A percentile compares a stretch with the other conserved stretches of the same genome.
Evolutionary conservation across 2,888 invertebrate genomes (phyloP).

Genomic region (Lasioglossum malachurum): DNA sequence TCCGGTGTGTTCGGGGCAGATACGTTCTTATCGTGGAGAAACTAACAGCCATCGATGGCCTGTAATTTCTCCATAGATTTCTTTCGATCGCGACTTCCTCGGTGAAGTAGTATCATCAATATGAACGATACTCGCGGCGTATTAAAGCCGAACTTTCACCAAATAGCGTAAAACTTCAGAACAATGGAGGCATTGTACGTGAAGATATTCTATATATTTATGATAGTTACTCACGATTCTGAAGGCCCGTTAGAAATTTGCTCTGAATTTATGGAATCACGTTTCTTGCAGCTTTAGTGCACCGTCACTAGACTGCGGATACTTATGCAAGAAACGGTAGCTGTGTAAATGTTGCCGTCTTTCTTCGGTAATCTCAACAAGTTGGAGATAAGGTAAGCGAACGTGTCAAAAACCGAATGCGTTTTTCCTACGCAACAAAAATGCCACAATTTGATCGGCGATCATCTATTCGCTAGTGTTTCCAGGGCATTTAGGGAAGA

Average conservation of each 20-base stretch:
- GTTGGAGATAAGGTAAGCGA: too few relatives aligned
- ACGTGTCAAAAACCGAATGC: not conserved
- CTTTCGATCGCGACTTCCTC: not conserved
- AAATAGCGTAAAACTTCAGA: not conserved
- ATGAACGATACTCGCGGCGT: not conserved
- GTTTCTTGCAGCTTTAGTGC: not conserved
- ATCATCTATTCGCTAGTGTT: not conserved
- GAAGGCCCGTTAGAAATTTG: not conserved
- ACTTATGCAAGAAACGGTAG: not conserved
- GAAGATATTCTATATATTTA: not conserved
- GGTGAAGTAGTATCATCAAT: not conserved
- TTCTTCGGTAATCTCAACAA: not conserved
- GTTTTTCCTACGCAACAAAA: not conserved
- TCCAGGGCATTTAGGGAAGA: not conserved
- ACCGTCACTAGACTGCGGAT: not conserved
- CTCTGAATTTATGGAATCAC: not conserved
- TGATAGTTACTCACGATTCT: not conserved
- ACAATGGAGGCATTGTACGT: not conserved
- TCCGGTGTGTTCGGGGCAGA: not conserved
- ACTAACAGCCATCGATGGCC: not conserved
- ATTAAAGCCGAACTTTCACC: slow-evolving; percentile 5
- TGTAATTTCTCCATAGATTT: not conserved
- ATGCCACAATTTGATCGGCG: too few relatives aligned
- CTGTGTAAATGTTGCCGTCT: not conserved
- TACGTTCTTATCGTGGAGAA: not conserved